Percentiles rank a stretch among this genome's conserved stretches.
Evolutionary conservation across 1,140 invertebrate genomes (phyloP).

Genomic region (Eriocheir sinensis): DNA sequence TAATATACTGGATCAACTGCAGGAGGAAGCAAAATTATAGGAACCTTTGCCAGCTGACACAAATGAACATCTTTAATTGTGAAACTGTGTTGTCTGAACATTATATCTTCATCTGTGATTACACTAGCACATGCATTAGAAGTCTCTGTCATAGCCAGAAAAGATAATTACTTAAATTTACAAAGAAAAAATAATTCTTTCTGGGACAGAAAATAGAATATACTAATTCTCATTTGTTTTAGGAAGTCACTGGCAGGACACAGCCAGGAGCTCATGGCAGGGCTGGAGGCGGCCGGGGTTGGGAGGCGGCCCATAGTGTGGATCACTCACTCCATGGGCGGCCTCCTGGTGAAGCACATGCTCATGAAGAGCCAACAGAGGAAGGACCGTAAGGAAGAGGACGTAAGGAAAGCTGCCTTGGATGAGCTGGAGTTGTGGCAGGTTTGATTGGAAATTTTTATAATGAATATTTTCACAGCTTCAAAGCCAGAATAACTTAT

Average conservation of each 20-base stretch:
- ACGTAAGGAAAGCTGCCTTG: too few species aligned
- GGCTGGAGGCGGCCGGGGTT: slow-evolving; percentile 66
- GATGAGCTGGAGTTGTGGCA: neutral
- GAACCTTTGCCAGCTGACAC: too few species aligned
- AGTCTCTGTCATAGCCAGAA: neutral
- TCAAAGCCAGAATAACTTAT: too few species aligned
- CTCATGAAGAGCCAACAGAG: neutral
- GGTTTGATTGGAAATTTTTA: neutral
- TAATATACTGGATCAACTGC: too few species aligned
- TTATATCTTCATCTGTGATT: too few species aligned
- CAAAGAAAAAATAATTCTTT: too few species aligned
- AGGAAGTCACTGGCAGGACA: slow-evolving; percentile 41
- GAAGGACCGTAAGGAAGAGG: neutral
- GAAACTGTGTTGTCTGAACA: too few species aligned
- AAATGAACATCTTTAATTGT: too few species aligned
- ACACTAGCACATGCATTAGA: too few species aligned
- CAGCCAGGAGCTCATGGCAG: slow-evolving; percentile 3
- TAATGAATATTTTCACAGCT: too few species aligned
- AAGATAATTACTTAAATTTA: neutral
- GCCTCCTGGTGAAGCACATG: slow-evolving; percentile 69
- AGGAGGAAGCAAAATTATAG: too few species aligned
- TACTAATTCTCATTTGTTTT: neutral
- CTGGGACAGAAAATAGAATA: too few species aligned
- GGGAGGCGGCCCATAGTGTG: slow-evolving; percentile 68
- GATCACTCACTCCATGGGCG: slow-evolving; percentile 75